Conservation (phyloP, 2,888 invertebrate species). For the Geophilus truncorum region DNA sequence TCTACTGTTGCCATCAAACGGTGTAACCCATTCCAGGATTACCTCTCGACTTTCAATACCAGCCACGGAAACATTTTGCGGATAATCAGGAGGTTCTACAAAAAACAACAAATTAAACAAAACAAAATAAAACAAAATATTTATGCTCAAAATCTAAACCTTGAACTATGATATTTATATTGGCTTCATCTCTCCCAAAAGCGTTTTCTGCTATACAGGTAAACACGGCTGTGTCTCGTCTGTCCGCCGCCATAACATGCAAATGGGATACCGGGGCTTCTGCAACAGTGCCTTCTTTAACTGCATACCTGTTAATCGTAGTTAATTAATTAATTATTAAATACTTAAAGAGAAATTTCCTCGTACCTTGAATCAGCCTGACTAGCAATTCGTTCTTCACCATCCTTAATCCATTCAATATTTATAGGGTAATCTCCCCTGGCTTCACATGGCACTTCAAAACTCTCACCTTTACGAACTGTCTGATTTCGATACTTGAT, state of each 20-base stretch:
- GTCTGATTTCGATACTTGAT: constrained; percentile 88
- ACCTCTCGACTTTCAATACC: constrained; percentile 87
- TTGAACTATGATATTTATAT: constrained; percentile 36
- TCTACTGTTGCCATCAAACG: constrained; percentile 86
- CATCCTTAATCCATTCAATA: constrained; percentile 67
- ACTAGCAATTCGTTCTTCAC: constrained; percentile 28
- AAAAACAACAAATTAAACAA: background rate
- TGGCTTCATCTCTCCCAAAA: constrained; percentile 36
- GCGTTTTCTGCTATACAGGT: constrained; percentile 36
- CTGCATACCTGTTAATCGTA: constrained; percentile 29
- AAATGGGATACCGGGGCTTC: constrained; percentile 33
- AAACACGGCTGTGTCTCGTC: constrained; percentile 35
- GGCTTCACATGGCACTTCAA: constrained; percentile 77
- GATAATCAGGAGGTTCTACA: constrained; percentile 78
- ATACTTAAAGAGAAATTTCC: background rate
- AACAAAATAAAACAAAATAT: background rate
- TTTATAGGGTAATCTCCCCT: constrained; percentile 87
- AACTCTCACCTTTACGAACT: constrained; percentile 81
- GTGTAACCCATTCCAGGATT: constrained; percentile 85
- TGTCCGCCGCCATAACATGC: constrained; percentile 32
- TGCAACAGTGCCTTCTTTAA: constrained; percentile 32
- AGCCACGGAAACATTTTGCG: constrained; percentile 77
- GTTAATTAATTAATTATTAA: background rate
- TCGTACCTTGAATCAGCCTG: constrained; percentile 60
- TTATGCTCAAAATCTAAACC: constrained; percentile 19